Conservation (phyloP, 1,140 invertebrate genomes). For the Battus philenor region DNA sequence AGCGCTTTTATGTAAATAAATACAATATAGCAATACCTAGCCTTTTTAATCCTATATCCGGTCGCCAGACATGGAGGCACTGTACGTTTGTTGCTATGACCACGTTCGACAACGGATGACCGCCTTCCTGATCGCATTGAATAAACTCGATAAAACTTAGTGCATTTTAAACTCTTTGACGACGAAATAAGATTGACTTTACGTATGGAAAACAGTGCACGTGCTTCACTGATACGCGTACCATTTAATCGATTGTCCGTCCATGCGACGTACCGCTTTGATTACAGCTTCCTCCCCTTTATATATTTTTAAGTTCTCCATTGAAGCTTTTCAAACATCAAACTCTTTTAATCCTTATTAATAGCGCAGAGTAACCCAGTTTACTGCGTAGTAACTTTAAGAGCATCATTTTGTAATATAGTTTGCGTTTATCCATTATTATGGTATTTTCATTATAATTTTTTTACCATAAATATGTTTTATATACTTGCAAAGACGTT, state of each 20-base stretch:
- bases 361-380: too few species aligned
- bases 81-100: conserved; percentile 1
- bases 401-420: too few species aligned
- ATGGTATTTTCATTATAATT: too few species aligned
- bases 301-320: conserved; percentile 61
- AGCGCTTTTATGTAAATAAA: too few species aligned
- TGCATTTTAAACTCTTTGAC: conserved; percentile 1
- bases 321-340: conserved; percentile 48
- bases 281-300: conserved; percentile 64
- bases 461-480: too few species aligned
- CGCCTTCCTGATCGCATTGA: conserved; percentile 5
- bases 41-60: not conserved
- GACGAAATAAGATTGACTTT: not conserved
- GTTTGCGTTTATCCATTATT: too few species aligned
- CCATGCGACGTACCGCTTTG: conserved; percentile 56
- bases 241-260: conserved; percentile 61
- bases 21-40: too few species aligned
- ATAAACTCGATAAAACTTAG: not conserved
- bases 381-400: too few species aligned
- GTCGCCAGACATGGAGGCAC: not conserved
- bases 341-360: too few species aligned
- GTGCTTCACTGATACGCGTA: conserved; percentile 30
- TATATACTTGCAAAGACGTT: too few species aligned
- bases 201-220: conserved; percentile 17
- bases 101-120: conserved; percentile 7